A percentile compares a stretch with the other conserved stretches of the same genome.
Conservation (phyloP, 2,888 invertebrate genomes). For the Galerucella nymphaeae region DNA sequence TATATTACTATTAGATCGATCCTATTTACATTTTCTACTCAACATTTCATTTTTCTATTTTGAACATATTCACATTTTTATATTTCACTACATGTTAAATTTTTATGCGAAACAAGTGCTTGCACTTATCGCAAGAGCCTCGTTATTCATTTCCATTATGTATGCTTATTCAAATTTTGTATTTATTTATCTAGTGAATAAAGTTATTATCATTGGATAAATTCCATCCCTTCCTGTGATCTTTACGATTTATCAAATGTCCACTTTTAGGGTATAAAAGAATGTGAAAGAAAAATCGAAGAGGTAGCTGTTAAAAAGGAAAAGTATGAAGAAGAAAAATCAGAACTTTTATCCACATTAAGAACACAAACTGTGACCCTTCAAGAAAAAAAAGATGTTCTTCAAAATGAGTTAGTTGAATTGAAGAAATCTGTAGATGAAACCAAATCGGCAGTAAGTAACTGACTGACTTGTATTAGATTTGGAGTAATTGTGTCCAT, state of each 20-base stretch:
- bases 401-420: slow-evolving; percentile 76
- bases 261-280: slow-evolving; percentile 52
- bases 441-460: slow-evolving; percentile 70
- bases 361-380: slow-evolving; percentile 75
- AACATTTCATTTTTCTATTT: too few relatives aligned
- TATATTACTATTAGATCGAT: too few relatives aligned
- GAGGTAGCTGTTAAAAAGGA: slow-evolving; percentile 70
- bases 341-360: slow-evolving; percentile 72
- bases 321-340: slow-evolving; percentile 69
- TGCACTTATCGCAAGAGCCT: too few relatives aligned
- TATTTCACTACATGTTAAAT: too few relatives aligned
- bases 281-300: slow-evolving; percentile 69
- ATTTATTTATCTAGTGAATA: too few relatives aligned
- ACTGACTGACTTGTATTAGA: not conserved
- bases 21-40: too few relatives aligned
- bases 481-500: slow-evolving; percentile 10
- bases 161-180: too few relatives aligned
- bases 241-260: not conserved
- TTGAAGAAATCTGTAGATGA: slow-evolving; percentile 78
- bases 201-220: too few relatives aligned
- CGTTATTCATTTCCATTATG: too few relatives aligned
- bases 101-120: too few relatives aligned
- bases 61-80: too few relatives aligned
- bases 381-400: slow-evolving; percentile 76
- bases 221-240: too few relatives aligned